A percentile compares a stretch with the other conserved stretches of the same genome.
Evolutionary conservation across 2,113 vertebrate species (phyloP).

Genomic region (Ctenomys sociabilis): DNA sequence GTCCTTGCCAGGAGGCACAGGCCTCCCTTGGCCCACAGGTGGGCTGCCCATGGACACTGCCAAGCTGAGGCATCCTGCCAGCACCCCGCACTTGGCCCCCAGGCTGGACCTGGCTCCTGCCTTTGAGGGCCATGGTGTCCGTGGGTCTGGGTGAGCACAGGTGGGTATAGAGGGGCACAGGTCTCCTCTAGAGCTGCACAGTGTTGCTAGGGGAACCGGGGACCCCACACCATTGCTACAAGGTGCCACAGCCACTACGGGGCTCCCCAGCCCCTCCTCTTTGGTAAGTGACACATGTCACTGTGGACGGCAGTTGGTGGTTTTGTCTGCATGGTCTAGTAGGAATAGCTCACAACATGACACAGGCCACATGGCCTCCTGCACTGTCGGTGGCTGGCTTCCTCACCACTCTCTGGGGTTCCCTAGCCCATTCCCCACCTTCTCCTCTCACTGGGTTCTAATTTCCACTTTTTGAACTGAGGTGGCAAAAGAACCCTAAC

Average conservation of each 20-base stretch:
- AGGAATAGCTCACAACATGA: not conserved
- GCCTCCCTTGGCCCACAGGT: accelerated
- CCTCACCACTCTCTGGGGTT: not conserved
- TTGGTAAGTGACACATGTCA: accelerated
- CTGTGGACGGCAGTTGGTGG: not conserved
- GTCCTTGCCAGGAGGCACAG: not conserved
- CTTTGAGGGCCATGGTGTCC: not conserved
- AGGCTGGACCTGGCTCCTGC: not conserved
- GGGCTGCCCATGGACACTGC: not conserved
- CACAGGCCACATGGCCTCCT: not conserved
- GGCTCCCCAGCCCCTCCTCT: not conserved
- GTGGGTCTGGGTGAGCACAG: not conserved
- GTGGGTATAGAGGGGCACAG: too few relatives aligned
- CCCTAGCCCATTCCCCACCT: not conserved
- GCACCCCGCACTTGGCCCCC: not conserved
- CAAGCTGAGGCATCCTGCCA: not conserved
- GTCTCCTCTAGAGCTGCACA: not conserved
- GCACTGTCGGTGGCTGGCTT: accelerated
- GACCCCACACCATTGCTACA: accelerated
- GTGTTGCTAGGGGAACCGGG: accelerated
- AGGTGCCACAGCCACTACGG: accelerated
- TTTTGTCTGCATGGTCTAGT: not conserved
- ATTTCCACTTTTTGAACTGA: constrained; percentile 7
- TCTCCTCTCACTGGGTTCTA: not conserved
- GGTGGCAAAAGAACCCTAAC: constrained; percentile 8